A percentile compares a stretch with the other conserved stretches of the same genome.
Conservation (phyloP, 2,113 vertebrate genomes). For the Mustela nigripes region DNA sequence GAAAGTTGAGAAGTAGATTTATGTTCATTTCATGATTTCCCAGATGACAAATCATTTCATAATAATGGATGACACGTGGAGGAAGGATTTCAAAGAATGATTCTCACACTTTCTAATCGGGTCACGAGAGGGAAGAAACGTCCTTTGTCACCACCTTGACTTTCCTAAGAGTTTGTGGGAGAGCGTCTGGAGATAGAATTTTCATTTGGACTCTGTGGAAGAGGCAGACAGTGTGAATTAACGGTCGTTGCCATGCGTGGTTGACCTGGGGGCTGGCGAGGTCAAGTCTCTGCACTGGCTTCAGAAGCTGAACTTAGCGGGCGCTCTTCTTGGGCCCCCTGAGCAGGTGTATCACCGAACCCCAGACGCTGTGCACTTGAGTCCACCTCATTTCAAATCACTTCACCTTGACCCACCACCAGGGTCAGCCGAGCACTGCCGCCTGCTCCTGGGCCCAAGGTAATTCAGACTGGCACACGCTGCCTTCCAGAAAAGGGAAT, state of each 20-base stretch:
- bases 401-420: not conserved
- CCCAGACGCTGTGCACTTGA: not conserved
- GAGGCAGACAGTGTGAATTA: not conserved
- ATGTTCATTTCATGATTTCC: not conserved
- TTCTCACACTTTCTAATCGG: not conserved
- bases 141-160: not conserved
- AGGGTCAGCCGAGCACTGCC: not conserved
- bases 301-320: not conserved
- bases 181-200: not conserved
- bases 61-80: not conserved
- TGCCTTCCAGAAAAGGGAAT: not conserved
- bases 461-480: not conserved
- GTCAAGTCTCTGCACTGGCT: not conserved
- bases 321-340: not conserved
- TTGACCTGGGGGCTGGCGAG: not conserved
- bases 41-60: not conserved
- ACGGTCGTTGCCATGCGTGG: rapidly evolving
- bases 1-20: not conserved
- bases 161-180: not conserved
- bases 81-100: not conserved
- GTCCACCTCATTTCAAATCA: not conserved
- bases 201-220: not conserved
- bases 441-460: not conserved
- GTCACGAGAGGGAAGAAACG: not conserved
- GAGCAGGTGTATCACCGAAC: too few species aligned